phyloP scores from a whole-genome alignment of 2,113 vertebrate genomes.

The Vulpes ferrilata region DNA sequence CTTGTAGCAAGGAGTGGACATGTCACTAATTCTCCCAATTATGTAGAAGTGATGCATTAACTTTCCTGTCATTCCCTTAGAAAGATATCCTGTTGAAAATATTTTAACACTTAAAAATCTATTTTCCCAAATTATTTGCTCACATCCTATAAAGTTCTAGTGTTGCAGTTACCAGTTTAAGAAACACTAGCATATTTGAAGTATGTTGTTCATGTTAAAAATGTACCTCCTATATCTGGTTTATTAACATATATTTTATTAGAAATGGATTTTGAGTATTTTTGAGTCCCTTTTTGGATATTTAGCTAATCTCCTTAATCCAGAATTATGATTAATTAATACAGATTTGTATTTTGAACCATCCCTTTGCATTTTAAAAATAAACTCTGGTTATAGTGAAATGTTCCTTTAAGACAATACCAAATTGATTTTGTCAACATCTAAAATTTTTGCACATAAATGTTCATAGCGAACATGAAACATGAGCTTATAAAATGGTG shows the following conservation, averaged over 20 bases:
- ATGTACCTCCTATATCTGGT: not conserved
- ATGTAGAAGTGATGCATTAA: not conserved
- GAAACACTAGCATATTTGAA: not conserved
- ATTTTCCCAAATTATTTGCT: not conserved
- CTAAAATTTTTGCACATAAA: not conserved
- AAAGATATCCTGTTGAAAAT: not conserved
- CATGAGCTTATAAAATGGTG: not conserved
- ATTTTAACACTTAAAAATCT: constrained; percentile 25
- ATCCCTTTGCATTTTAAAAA: not conserved
- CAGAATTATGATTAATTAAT: not conserved
- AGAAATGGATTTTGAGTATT: not conserved
- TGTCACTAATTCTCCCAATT: not conserved
- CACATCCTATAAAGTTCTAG: constrained; percentile 8
- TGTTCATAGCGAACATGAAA: not conserved
- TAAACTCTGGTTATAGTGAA: not conserved
- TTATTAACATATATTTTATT: not conserved
- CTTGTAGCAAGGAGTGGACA: not conserved
- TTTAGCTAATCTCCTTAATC: not conserved
- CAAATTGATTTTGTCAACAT: not conserved
- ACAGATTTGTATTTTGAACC: not conserved
- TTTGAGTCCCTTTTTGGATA: not conserved
- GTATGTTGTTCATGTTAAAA: not conserved
- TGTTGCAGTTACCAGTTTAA: not conserved
- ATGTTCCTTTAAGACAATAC: not conserved
- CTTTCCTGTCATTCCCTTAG: not conserved